These are phyloP conservation scores for Idaea aversata DNA, from an alignment of 2,888 invertebrate species.

Conservation along the genomic window DNA sequence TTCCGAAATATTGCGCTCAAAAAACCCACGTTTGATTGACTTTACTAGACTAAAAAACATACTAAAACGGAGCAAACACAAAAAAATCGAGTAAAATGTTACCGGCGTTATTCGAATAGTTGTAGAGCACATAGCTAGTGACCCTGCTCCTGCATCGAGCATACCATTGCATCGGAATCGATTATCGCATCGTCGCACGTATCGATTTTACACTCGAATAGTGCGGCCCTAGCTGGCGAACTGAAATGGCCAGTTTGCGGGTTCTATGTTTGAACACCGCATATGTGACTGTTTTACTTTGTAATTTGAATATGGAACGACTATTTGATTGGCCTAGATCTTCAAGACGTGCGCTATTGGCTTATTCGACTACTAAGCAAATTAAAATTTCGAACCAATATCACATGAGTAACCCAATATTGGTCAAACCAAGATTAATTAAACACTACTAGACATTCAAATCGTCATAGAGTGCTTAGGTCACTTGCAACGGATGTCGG, in stretches of 20 bases:
- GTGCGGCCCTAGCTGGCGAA: not conserved
- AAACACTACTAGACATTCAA: too few relatives aligned
- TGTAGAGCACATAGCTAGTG: not conserved
- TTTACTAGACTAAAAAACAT: not conserved
- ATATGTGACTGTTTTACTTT: not conserved
- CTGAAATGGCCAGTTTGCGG: not conserved
- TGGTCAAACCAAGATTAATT: too few relatives aligned
- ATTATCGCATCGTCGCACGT: not conserved
- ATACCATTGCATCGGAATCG: not conserved
- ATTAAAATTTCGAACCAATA: not conserved
- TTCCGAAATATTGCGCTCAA: not conserved
- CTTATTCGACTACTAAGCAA: not conserved
- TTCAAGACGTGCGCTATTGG: not conserved
- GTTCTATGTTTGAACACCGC: not conserved
- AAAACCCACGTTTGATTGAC: not conserved
- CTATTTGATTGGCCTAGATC: not conserved
- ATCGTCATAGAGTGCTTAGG: too few relatives aligned
- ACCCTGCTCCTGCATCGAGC: not conserved
- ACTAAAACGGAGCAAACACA: not conserved
- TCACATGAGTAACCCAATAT: too few relatives aligned
- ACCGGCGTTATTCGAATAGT: not conserved
- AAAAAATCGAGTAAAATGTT: not conserved
- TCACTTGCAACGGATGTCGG: too few relatives aligned
- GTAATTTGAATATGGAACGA: not conserved
- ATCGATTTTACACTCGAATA: not conserved